These are phyloP conservation scores for Cebidichthys violaceus DNA, from an alignment of 2,113 vertebrate species.

Conservation along the genomic window DNA sequence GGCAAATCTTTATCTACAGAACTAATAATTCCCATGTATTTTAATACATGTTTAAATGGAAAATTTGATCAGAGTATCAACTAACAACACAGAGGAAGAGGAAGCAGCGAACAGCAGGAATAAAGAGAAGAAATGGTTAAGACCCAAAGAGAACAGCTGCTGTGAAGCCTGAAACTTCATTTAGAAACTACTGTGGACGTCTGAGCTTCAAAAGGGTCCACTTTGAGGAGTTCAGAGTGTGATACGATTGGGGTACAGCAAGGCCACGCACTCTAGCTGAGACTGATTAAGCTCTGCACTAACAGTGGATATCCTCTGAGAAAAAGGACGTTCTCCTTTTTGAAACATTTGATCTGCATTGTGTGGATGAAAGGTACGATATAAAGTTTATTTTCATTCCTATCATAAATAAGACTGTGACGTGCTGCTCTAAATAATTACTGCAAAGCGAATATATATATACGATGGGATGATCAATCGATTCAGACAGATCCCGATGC, in stretches of 20 bases:
- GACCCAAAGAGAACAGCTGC: constrained; percentile 24
- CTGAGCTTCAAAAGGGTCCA: constrained; percentile 22
- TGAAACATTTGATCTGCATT: not conserved
- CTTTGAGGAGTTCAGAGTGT: constrained; percentile 19
- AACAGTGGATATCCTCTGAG: constrained; percentile 45
- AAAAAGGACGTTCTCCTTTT: constrained; percentile 8
- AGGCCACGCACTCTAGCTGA: constrained; percentile 41
- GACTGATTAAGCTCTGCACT: constrained; percentile 45
- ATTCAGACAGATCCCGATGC: not conserved
- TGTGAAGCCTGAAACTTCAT: constrained; percentile 19
- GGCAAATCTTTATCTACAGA: not conserved
- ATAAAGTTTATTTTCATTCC: not conserved
- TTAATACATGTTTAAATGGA: not conserved
- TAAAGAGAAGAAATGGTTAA: constrained; percentile 6
- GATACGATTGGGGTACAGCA: constrained; percentile 27
- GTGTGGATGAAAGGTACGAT: not conserved
- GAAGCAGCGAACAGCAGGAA: constrained; percentile 10
- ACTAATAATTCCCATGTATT: not conserved
- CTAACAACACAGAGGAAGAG: not conserved
- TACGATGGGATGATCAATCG: not conserved
- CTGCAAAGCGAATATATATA: not conserved
- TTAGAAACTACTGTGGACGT: constrained; percentile 26
- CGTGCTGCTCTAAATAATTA: constrained; percentile 1
- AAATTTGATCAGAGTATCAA: constrained; percentile 3
- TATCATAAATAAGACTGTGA: not conserved